Evolutionary conservation across 2,888 invertebrate species (phyloP), one percentile per base, ranked within the genome.

Genomic region (Heliconius ismenius): DNA sequence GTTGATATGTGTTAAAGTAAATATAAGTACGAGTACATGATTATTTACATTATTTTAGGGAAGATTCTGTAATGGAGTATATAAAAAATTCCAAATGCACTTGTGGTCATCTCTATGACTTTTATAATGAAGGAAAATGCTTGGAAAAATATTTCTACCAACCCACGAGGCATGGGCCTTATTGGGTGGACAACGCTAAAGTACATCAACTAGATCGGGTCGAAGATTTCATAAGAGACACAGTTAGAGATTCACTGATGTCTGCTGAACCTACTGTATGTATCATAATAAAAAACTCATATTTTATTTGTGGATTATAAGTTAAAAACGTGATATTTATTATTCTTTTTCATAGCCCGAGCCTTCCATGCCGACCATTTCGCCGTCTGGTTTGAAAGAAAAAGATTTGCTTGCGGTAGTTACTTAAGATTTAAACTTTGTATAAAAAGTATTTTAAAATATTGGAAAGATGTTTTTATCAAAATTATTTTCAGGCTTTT

Each of bases 41-140:
- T 15, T 28, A 28, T 15, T 63, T 28, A 28, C 6, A 28, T 32
- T 15, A 69, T 75, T 70, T 81, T 83, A 93, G 93, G 93, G 91
- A 90, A 68, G 78, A 81, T 0, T 24, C 82, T 3, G 86, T 88
- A 11, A 88, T 89, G 86, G 83, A 88, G 0, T 89, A 86, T 83
- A 13, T 93, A 13, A 81, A 88, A 11, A 77, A 86, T 2, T 87
- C 91, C 0, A 91, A 87, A 78, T 93, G 93, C 81, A 90, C 83
- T 85, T 93, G 93, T 79, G 90, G 89, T 10, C 93, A 93, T 82
- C 83, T 87, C 4, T 93, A 92, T 76, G 93, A 93, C 81, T 88
- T 82, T 49, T 82, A 88, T 60, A 81, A 89, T 68, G 84, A 87
- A 76, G 88, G 87, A 1, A 87, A 86, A 82, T 9, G 81, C 0